Evolutionary conservation across 2,797 vertebrate genomes (phyloP).

Genomic region (Luscinia megarhynchos): DNA sequence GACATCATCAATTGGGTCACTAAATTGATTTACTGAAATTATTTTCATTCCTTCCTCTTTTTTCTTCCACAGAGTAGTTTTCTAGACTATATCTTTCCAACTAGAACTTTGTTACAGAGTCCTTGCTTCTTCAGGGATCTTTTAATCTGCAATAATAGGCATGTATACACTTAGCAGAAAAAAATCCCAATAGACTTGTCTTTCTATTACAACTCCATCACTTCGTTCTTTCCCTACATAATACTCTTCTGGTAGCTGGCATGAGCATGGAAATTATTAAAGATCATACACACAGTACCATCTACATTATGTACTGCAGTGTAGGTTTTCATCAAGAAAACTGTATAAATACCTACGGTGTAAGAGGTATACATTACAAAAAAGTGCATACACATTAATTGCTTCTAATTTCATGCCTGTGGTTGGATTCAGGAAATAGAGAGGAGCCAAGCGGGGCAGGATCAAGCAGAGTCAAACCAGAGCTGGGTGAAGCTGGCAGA

Average conservation of each 20-base stretch:
- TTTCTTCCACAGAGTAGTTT: not conserved
- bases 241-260: not conserved
- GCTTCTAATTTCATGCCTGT: too few relatives aligned
- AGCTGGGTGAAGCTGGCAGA: too few relatives aligned
- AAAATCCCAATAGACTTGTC: not conserved
- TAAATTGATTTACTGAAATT: not conserved
- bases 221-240: not conserved
- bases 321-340: too few relatives aligned
- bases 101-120: not conserved
- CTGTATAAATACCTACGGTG: too few relatives aligned
- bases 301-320: too few relatives aligned
- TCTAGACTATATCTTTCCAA: not conserved
- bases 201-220: not conserved
- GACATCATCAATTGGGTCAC: not conserved
- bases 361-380: too few relatives aligned
- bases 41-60: not conserved
- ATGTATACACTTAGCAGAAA: not conserved
- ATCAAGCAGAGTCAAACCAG: too few relatives aligned
- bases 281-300: too few relatives aligned
- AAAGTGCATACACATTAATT: too few relatives aligned
- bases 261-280: not conserved
- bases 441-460: too few relatives aligned
- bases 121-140: not conserved
- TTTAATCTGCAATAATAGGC: not conserved
- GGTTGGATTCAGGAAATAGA: too few relatives aligned